These are phyloP conservation scores for Drosophila mulleri DNA, from an alignment of 2,888 invertebrate species.

Conservation along the genomic window DNA sequence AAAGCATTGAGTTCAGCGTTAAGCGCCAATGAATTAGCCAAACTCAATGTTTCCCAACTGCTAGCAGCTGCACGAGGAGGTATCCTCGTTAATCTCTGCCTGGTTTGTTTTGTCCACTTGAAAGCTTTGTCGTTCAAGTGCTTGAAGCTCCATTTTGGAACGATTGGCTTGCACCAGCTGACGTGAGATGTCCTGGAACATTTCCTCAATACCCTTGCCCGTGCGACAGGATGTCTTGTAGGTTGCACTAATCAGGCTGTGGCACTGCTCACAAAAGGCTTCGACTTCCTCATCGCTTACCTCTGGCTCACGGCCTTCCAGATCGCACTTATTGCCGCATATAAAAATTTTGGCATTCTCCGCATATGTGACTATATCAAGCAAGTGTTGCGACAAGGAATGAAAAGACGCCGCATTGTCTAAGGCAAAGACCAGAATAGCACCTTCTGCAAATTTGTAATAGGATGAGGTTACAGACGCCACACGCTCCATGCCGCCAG, in stretches of 20 bases:
- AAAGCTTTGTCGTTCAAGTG: slow-evolving; percentile 91
- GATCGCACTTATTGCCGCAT: slow-evolving; percentile 96
- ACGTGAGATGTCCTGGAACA: slow-evolving; percentile 95
- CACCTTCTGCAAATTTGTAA: slow-evolving; percentile 98
- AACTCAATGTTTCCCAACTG: slow-evolving; percentile 83
- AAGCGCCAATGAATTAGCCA: slow-evolving; percentile 58
- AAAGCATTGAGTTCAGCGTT: slow-evolving; percentile 60
- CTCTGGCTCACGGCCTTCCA: slow-evolving; percentile 90
- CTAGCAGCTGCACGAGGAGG: slow-evolving; percentile 83
- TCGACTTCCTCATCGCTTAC: slow-evolving; percentile 95
- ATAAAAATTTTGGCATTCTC: slow-evolving; percentile 98
- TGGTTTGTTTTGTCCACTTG: slow-evolving; percentile 88
- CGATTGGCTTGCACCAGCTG: slow-evolving; percentile 92
- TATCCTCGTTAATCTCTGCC: slow-evolving; percentile 85
- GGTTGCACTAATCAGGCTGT: slow-evolving; percentile 93
- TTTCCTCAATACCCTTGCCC: slow-evolving; percentile 94
- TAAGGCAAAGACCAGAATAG: slow-evolving; percentile 95
- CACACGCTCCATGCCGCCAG: slow-evolving; percentile 98
- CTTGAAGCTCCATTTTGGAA: slow-evolving; percentile 92
- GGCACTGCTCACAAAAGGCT: slow-evolving; percentile 96
- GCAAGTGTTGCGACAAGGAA: slow-evolving; percentile 94
- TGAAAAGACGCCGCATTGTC: slow-evolving; percentile 97
- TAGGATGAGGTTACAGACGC: slow-evolving; percentile 98
- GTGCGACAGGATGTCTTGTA: slow-evolving; percentile 96
- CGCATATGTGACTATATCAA: slow-evolving; percentile 97